A percentile compares a stretch with the other conserved stretches of the same genome.
phyloP scores from a whole-genome alignment of 2,888 invertebrate genomes.

The Arge pagana region DNA sequence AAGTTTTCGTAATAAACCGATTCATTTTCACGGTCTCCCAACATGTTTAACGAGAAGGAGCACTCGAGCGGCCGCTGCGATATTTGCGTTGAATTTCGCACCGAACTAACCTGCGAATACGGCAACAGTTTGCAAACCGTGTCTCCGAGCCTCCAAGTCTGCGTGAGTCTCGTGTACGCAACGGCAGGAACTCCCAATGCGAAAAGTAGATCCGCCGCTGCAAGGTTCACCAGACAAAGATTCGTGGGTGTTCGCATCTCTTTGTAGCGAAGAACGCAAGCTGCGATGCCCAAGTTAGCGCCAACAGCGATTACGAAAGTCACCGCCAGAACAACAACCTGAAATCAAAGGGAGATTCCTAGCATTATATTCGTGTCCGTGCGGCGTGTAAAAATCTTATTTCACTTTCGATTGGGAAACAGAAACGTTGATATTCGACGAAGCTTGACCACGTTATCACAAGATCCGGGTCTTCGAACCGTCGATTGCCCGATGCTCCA shows the following conservation, averaged over 20 bases:
- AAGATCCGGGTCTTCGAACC: no score
- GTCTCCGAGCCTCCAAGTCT: constrained; percentile 62
- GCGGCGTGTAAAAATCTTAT: no score
- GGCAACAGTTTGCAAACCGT: constrained; percentile 61
- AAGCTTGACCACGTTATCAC: no score
- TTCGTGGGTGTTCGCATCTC: constrained; percentile 65
- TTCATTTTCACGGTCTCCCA: no score
- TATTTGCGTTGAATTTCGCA: neutral
- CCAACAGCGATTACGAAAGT: constrained; percentile 60
- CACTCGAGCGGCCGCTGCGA: neutral
- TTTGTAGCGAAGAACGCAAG: constrained; percentile 60
- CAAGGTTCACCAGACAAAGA: constrained; percentile 64
- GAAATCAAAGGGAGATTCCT: constrained; percentile 18
- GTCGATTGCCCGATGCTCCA: no score
- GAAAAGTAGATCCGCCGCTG: constrained; percentile 69
- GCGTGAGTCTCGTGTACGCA: constrained; percentile 60
- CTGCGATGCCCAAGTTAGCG: constrained; percentile 61
- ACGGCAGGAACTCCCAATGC: constrained; percentile 62
- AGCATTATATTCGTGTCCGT: no score
- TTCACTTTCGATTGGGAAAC: neutral
- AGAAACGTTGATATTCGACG: neutral
- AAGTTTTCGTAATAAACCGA: no score
- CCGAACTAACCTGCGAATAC: constrained; percentile 61
- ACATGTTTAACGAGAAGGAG: no score
- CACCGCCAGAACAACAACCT: constrained; percentile 55